Evolutionary conservation across 2,113 vertebrate genomes (phyloP), one percentile per base, ranked within the genome.

Genomic region (Anoura caudifer): DNA sequence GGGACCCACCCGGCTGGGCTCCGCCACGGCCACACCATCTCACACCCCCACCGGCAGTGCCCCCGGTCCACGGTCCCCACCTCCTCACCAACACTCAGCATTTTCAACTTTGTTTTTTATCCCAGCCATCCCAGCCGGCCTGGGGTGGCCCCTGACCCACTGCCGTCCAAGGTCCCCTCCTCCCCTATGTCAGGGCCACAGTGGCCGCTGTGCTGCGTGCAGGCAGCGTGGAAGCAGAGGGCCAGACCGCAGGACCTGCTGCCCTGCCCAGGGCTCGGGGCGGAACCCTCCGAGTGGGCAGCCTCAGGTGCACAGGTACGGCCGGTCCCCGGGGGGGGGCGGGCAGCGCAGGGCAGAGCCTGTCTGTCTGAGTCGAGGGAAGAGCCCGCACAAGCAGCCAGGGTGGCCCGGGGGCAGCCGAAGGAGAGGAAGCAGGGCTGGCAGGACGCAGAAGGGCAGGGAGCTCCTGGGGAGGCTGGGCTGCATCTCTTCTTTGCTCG

Each of bases 31-130:
- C 36, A 17, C 1, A 1, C 7, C 24, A 0, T 7, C 61, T 22
- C 10, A 4, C 19, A 0, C 3, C 31, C 75, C 81, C 8, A 8
- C 36, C 67, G 12, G 41, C 56, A 3, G 24, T 0, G 1, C 5
- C 1, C 3, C 0, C 5, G 56, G 2, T 20, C 22, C 38, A 0
- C 2, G 5, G 20, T 41, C 43, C 20, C 47, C 20, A 0, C 8
- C 4, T 26, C 14, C 69, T 52, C 41, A 0, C 31, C 31, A 17
- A 4, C 5, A 12, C 76, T 38, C 24, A 38, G 22, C 28, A 20
- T 56, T 22, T 56, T 56, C 54, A 56, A 38, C 6, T 38, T 59
- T 50, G 8, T 1, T 65, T 75, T 33, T 43, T 10, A 10, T 70
- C 56, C 5, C 4, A 56, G 47, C 41, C 56, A 4, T 26, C 61